Evolutionary conservation across 1,140 invertebrate genomes (phyloP).

Genomic region (Leguminivora glycinivorella): DNA sequence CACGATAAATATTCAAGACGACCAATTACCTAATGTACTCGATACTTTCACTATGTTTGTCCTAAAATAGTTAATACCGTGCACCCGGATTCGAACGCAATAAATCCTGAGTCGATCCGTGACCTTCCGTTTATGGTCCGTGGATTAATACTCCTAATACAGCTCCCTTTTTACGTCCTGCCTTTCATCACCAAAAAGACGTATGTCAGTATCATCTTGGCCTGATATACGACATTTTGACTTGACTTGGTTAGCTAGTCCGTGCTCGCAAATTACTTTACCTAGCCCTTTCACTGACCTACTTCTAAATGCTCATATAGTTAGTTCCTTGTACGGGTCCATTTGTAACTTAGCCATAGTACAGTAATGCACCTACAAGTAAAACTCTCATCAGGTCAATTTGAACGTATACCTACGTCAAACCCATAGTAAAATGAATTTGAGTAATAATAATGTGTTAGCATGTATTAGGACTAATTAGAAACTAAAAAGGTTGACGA

Average conservation of each 20-base stretch:
- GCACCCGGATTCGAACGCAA: not conserved
- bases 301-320: conserved; percentile 10
- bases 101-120: conserved; percentile 2
- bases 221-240: not conserved
- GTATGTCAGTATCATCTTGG: not conserved
- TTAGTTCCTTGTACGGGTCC: not conserved
- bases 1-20: not conserved
- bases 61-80: not conserved
- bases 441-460: no score
- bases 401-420: no score
- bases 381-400: no score
- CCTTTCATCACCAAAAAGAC: not conserved
- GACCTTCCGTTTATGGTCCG: conserved; percentile 6
- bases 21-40: not conserved
- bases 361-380: not conserved
- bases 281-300: conserved; percentile 10
- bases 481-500: no score
- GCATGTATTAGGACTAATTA: no score
- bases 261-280: conserved; percentile 1
- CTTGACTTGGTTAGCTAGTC: not conserved
- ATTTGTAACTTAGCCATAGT: not conserved
- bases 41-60: not conserved
- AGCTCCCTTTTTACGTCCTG: conserved; percentile 6
- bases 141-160: conserved; percentile 10
- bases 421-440: no score